A percentile compares a stretch with the other conserved stretches of the same genome.
Conservation (phyloP, 53 echinoderm and acorn worm species). For the Mesocentrotus franciscanus region DNA sequence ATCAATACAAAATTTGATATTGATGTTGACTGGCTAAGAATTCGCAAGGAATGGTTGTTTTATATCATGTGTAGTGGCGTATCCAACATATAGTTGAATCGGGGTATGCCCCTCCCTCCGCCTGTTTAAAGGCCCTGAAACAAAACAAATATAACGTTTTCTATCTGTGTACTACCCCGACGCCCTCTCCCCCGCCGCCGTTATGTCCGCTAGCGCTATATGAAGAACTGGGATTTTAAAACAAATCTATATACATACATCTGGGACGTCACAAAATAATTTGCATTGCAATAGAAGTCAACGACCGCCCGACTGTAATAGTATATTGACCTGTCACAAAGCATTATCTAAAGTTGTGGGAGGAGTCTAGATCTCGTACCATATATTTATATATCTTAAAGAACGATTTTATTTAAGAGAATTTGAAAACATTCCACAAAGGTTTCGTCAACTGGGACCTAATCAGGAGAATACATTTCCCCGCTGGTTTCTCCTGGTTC, state of each 20-base stretch:
- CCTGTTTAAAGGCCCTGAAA: too few species aligned
- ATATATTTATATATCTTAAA: background rate
- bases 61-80: too few species aligned
- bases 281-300: background rate
- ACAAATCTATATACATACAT: background rate
- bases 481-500: slow-evolving; percentile 4
- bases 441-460: slow-evolving; percentile 15
- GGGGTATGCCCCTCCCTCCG: too few species aligned
- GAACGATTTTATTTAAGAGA: background rate
- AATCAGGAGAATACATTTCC: background rate
- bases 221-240: too few species aligned
- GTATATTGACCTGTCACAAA: background rate
- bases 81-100: too few species aligned
- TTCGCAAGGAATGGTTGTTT: too few species aligned
- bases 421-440: background rate
- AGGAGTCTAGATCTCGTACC: background rate
- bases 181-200: too few species aligned
- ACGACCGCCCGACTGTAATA: background rate
- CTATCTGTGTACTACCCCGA: too few species aligned
- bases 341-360: background rate
- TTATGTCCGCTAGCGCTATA: too few species aligned
- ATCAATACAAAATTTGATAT: background rate
- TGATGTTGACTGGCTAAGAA: too few species aligned
- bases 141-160: too few species aligned
- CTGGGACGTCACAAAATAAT: background rate